Percentiles rank a stretch among this genome's conserved stretches.
Conservation (phyloP, 2,113 vertebrate species). For the Catharus minimus region DNA sequence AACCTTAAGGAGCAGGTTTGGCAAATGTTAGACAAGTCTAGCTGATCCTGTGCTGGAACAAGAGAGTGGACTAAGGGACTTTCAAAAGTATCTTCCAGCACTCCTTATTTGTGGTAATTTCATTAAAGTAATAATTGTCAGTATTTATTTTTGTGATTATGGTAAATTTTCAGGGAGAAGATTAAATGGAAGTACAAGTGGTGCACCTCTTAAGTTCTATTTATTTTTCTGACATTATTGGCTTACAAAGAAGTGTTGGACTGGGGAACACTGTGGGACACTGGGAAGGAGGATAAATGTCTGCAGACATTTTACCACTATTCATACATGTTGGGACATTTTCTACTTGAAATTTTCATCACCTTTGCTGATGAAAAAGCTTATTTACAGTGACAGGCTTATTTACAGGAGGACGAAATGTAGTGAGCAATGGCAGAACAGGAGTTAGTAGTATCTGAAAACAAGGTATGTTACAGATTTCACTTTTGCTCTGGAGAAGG, state of each 20-base stretch:
- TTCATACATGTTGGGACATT: not conserved
- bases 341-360: not conserved
- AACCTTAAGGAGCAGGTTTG: not conserved
- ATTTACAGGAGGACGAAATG: not conserved
- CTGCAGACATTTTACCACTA: not conserved
- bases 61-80: not conserved
- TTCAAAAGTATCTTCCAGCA: not conserved
- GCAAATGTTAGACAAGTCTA: not conserved
- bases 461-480: not conserved
- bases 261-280: not conserved
- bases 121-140: not conserved
- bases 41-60: not conserved
- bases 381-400: not conserved
- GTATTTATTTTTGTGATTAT: not conserved
- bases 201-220: not conserved
- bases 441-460: not conserved
- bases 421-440: not conserved
- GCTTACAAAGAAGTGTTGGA: not conserved
- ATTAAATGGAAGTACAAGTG: not conserved
- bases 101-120: not conserved
- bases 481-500: not conserved
- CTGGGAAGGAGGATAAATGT: not conserved
- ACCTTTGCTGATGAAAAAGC: not conserved
- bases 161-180: not conserved
- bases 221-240: not conserved